Percentiles rank a stretch among this genome's conserved stretches.
Evolutionary conservation across 1,140 invertebrate genomes (phyloP).

Genomic region (Telenomus remus): DNA sequence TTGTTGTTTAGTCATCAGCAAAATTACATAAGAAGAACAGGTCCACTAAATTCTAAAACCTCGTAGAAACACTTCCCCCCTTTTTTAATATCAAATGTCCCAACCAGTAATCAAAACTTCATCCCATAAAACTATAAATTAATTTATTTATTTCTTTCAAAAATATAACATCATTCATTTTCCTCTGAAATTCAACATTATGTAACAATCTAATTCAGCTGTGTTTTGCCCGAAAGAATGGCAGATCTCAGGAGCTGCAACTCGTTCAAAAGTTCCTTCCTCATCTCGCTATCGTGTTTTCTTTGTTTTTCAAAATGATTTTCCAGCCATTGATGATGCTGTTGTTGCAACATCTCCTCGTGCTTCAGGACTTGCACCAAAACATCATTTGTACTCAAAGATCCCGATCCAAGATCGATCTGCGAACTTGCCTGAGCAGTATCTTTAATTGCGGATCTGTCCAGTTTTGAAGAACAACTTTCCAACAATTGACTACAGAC

Average conservation of each 20-base stretch:
- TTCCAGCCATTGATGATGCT: conserved; percentile 63
- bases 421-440: too few relatives aligned
- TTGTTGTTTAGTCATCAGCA: conserved; percentile 43
- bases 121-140: too few relatives aligned
- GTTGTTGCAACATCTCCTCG: conserved; percentile 56
- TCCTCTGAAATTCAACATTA: too few relatives aligned
- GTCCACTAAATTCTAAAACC: too few relatives aligned
- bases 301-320: conserved; percentile 62
- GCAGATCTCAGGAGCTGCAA: conserved; percentile 50
- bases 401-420: too few relatives aligned
- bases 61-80: too few relatives aligned
- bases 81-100: too few relatives aligned
- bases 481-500: too few relatives aligned
- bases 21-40: conserved; percentile 20
- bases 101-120: too few relatives aligned
- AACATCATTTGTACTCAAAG: conserved; percentile 8
- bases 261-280: conserved; percentile 53
- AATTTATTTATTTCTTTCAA: too few relatives aligned
- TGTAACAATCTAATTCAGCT: background rate
- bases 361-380: conserved; percentile 53
- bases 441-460: background rate
- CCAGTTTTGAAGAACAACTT: too few relatives aligned
- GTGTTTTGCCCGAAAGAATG: conserved; percentile 17
- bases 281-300: conserved; percentile 56
- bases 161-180: too few relatives aligned